Base-by-base conservation (phyloP, 2,113 vertebrate species). In the Andinoacara biseriatus region DNA sequence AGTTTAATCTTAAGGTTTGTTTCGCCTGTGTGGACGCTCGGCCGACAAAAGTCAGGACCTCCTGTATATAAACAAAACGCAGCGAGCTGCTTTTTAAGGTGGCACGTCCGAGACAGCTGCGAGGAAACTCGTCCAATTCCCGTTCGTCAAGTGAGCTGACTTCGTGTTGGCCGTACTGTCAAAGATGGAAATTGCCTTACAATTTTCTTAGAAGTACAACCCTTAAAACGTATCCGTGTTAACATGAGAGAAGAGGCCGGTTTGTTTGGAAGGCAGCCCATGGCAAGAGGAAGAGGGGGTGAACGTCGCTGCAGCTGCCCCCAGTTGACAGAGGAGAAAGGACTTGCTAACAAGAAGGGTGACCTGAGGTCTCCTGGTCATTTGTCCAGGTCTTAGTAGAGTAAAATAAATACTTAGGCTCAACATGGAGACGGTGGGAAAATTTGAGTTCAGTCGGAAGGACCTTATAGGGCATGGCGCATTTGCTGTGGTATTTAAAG, bases 401-500 rank as follows among this genome's bases (percentile, higher is more conserved):
- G n/a, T 4, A 35, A 62, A 74, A 33, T 60, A 3, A 54, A 7
- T 3, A 77, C 49, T 43, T 78, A 33, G 60, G 75, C 26, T 29
- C 49, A 54, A 65, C 1, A 97, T 98, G 96, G 98, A 99, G 96
- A 95, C 96, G 15, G 97, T 99, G 89, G 98, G 98, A 75, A 97
- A 97, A 94, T 99, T 99, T 93, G 98, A 99, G 96, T 99, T 98
- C 95, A 98, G 97, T 89, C 96, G 97, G 86, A 99, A 99, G 93
- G 98, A 99, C 92, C 91, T 99, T 62, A 97, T 99, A 89, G 98
- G 98, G 75, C 98, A 99, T 90, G 98, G 98, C 80, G 98, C 98
- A 76, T 99, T 99, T 91, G 98, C 98, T 2, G 98, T 99, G 79
- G 98, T 99, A 57, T 99, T 97, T 90, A 99, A 98, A 95, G 98